Base-by-base conservation (phyloP, 2,113 vertebrate genomes). In the Aldabrachelys gigantea region DNA sequence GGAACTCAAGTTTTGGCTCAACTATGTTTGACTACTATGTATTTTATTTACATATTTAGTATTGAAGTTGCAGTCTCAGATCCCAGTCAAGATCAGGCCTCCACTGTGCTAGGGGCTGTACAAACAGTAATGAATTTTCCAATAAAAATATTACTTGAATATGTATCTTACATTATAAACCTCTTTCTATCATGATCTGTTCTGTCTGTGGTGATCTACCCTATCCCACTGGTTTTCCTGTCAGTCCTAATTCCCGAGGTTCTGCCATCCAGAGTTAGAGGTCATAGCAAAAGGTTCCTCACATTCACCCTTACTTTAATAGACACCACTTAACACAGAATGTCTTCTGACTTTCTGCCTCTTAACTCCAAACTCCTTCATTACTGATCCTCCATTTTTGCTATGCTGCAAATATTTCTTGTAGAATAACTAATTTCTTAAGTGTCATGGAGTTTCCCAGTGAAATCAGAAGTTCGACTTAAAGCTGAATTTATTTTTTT, bases 401-500 rank as follows among this genome's bases (percentile, higher is more conserved):
- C 78, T 21, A 78, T 69, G 35, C 85, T 72, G 57, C 56, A 47
- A 89, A 24, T 82, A 89, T 72, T 88, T 92, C 90, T 53, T 50
- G 22, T 89, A 25, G 31, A 44, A 16, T 3, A 4, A 12, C 49
- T 10, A 1, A 52, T 38, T 62, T 92, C 82, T 0, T 0, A 59
- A 41, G 54, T 90, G 83, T 75, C n/a, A 47, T 81, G n/a, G 56
- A 57, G 90, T 86, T 93, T 16, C 38, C 84, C n/a, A 5, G 92
- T 93, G 3, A 89, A 94, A 88, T 6, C 85, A 88, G 87, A 92
- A 88, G 91, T 94, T 72, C 95, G 91, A 95, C 88, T 85, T 81
- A 95, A 90, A 85, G 4, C 25, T 44, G 24, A 25, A 31, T 31
- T 10, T 52, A 41, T 41, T 27, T 47, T 47, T 49, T 47, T 93